Conservation (phyloP, 2,113 vertebrate genomes). For the Chroicocephalus ridibundus region DNA sequence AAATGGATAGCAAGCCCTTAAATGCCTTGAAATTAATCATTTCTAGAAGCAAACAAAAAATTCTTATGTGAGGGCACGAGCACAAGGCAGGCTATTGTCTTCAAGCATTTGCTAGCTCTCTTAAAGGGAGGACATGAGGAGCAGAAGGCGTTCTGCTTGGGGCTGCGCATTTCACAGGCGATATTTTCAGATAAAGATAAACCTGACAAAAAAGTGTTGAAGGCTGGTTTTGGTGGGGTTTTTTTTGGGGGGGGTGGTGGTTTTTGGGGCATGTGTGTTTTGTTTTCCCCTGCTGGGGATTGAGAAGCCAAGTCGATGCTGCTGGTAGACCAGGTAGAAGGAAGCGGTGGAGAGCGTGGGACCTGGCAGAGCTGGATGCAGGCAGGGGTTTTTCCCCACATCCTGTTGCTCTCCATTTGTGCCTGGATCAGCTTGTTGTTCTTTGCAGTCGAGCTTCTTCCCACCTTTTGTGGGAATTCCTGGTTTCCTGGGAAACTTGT, state of each 20-base stretch:
- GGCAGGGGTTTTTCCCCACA: background rate
- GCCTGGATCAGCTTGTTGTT: background rate
- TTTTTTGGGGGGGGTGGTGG: background rate
- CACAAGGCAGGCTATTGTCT: constrained; percentile 1
- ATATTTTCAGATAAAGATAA: background rate
- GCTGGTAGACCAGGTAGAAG: background rate
- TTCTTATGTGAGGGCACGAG: background rate
- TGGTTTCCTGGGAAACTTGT: constrained; percentile 2
- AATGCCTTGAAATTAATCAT: background rate
- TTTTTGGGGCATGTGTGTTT: background rate
- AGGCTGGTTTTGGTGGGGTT: background rate
- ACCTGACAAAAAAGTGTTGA: background rate
- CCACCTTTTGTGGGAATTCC: background rate
- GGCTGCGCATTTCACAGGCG: background rate
- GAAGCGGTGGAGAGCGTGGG: background rate
- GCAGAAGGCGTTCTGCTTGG: background rate
- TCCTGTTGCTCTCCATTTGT: background rate
- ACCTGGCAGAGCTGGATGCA: background rate
- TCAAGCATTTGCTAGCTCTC: background rate
- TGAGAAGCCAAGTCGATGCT: background rate
- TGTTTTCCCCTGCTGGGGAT: background rate
- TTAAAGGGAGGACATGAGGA: background rate
- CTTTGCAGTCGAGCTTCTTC: background rate
- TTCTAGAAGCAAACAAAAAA: background rate
- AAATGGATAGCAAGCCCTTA: background rate